Evolutionary conservation across 2,888 invertebrate species (phyloP), one percentile per base, ranked within the genome.

Genomic region (Halictus quadricinctus): DNA sequence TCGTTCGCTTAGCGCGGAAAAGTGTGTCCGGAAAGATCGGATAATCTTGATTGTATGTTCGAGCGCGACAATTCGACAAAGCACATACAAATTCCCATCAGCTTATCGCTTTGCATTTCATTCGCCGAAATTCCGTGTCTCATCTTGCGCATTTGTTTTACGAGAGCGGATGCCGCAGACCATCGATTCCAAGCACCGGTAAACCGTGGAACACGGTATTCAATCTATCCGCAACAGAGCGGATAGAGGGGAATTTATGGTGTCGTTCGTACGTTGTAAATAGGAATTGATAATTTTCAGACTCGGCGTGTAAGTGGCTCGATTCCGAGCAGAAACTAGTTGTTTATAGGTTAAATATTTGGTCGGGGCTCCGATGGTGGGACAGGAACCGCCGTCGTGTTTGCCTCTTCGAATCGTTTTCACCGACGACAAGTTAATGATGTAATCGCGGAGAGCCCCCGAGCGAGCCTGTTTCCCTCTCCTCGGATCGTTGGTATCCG

Each of bases 391-490:
- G 12, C 5, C 29, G 29, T 29, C 48, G 60, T 60, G 50, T 70
- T 48, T 76, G 58, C 72, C 60, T 29, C 48, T 41, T 5, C 25
- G 60, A 60, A 60, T 18, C 21, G 64, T 75, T 72, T 10, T 29
- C 36, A 69, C 76, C 43, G 60, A 72, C 48, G 70, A 50, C 25
- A 25, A 54, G 75, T 80, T 80, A 83, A 76, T 66, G 72, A 69
- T 69, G 64, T 25, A 76, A 25, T 46, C 21, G 25, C 36, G 43
- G 25, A 18, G 21, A 60, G 25, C 50, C 60, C 60, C 60, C 60
- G 6, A 60, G 60, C 25, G 25, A 60, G 60, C 60, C 64, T 29
- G 29, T 64, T 81, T 76, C 77, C 72, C 77, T 66, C 50, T 64
- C 41, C 48, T 25, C 21, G 60, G 60, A 64, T 58, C 50, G 43